phyloP scores from a whole-genome alignment of 2,113 vertebrate genomes.

The Macquaria ambigua region DNA sequence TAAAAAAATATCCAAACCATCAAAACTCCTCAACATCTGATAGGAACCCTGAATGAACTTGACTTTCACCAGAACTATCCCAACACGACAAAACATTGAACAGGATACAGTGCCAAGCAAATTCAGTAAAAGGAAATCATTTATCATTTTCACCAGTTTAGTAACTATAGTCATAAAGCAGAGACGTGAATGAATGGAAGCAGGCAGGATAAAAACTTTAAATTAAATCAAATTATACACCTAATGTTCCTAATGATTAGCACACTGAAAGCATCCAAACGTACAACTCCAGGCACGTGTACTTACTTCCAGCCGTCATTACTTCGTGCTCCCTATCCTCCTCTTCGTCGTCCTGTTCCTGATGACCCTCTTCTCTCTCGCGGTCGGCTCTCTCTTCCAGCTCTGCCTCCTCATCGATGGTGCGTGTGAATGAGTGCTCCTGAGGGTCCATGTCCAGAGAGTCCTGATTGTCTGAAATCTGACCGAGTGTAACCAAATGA shows the following conservation, averaged over 20 bases:
- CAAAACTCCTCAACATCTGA: background rate
- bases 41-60: background rate
- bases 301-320: constrained; percentile 98
- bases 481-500: background rate
- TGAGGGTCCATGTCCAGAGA: constrained; percentile 93
- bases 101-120: background rate
- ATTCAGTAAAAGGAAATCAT: background rate
- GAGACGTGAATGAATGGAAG: background rate
- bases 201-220: background rate
- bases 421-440: constrained; percentile 95
- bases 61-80: background rate
- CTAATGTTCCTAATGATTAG: background rate
- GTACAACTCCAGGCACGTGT: background rate
- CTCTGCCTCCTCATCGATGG: constrained; percentile 98
- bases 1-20: background rate
- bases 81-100: background rate
- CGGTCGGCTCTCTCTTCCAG: constrained; percentile 94
- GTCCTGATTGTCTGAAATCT: constrained; percentile 96
- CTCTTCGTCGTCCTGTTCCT: constrained; percentile 94
- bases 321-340: constrained; percentile 97
- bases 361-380: constrained; percentile 93
- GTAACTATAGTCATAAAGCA: background rate
- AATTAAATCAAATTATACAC: background rate
- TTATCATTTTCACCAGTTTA: background rate
- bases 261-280: background rate